Evolutionary conservation across 2,888 invertebrate species (phyloP).

Genomic region (Lasius fuliginosus): DNA sequence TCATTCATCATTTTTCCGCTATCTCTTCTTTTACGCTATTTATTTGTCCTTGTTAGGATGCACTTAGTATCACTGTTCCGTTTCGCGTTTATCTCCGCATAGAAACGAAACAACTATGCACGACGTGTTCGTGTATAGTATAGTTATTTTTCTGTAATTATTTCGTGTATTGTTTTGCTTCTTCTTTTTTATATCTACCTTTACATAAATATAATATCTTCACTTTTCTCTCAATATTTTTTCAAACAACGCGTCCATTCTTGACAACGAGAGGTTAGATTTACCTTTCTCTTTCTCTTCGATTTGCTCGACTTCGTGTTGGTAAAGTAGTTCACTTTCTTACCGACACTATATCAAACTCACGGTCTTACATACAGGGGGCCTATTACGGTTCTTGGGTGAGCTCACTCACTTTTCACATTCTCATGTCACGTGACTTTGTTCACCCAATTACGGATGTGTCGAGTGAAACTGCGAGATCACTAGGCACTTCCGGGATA

Average conservation of each 20-base stretch:
- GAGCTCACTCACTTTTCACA: too few species aligned
- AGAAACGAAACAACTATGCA: neutral
- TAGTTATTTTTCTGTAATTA: neutral
- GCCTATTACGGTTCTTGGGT: too few species aligned
- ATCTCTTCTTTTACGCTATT: neutral
- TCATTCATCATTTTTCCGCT: slow-evolving; percentile 28
- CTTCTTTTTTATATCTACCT: neutral
- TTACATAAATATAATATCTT: neutral
- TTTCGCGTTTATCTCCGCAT: neutral
- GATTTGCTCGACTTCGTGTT: too few species aligned
- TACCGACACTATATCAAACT: neutral
- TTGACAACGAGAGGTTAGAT: neutral
- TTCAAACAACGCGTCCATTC: neutral
- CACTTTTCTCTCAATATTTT: neutral
- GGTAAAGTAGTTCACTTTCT: neutral
- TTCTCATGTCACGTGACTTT: too few species aligned
- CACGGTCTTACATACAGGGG: too few species aligned
- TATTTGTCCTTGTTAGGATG: neutral
- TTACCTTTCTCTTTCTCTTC: neutral
- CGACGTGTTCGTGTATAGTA: neutral
- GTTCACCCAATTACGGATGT: too few species aligned
- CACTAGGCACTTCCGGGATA: too few species aligned
- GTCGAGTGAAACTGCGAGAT: too few species aligned
- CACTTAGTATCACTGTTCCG: neutral
- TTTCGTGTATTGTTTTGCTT: neutral